Evolutionary conservation across 2,888 invertebrate species (phyloP).

Genomic region (Rhorus exstirpatorius): DNA sequence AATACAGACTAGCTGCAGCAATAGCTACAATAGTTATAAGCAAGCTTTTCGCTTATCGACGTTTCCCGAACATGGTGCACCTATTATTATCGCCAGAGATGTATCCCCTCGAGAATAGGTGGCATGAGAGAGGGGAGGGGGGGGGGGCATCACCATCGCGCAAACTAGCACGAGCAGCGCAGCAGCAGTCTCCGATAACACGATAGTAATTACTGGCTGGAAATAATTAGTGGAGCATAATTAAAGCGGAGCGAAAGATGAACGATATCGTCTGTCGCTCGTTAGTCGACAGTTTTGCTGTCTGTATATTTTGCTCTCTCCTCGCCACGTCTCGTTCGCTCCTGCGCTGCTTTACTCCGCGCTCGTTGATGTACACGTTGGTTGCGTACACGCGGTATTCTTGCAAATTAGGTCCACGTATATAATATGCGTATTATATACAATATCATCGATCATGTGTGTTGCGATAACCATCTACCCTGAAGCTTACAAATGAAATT

Average conservation of each 20-base stretch:
- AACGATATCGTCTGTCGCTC: conserved; percentile 84
- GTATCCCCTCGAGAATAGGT: conserved; percentile 77
- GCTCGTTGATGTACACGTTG: conserved; percentile 1
- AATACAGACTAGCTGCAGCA: conserved; percentile 27
- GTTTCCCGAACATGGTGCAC: conserved; percentile 61
- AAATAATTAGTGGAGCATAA: conserved; percentile 83
- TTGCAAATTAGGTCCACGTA: conserved; percentile 21
- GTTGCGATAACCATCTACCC: background rate
- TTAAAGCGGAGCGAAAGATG: conserved; percentile 83
- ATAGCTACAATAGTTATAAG: conserved; percentile 38
- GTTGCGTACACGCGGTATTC: conserved; percentile 15
- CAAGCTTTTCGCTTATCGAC: conserved; percentile 48
- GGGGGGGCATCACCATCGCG: conserved; percentile 28
- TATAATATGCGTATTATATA: conserved; percentile 11
- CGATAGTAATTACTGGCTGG: conserved; percentile 83
- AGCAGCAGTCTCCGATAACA: conserved; percentile 81
- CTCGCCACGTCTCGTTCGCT: conserved; percentile 1
- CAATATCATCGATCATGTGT: background rate
- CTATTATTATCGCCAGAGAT: conserved; percentile 80
- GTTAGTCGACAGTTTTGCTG: conserved; percentile 82
- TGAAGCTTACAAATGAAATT: background rate
- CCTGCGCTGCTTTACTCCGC: conserved; percentile 1
- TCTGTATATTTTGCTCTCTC: conserved; percentile 72
- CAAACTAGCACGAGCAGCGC: conserved; percentile 47
- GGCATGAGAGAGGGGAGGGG: conserved; percentile 3